A percentile compares a stretch with the other conserved stretches of the same genome.
Conservation (phyloP, 2,888 invertebrate species). For the Ormyrus nitidulus region DNA sequence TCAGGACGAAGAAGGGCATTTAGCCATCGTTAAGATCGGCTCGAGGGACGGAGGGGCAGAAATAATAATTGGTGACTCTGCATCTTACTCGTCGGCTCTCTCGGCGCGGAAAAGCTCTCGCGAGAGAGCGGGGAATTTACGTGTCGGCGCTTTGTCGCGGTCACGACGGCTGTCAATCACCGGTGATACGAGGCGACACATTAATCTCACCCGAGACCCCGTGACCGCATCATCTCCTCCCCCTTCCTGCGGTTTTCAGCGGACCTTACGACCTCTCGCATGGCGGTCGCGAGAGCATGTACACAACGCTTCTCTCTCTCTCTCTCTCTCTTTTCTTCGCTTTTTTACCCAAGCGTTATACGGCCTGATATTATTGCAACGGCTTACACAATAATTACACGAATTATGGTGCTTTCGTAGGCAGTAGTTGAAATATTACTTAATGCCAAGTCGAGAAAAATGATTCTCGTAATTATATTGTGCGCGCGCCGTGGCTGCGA, state of each 20-base stretch:
- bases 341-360: not conserved
- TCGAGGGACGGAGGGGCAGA: too few relatives aligned
- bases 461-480: conserved; percentile 27
- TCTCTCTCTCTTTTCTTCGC: conserved; percentile 3
- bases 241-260: conserved; percentile 65
- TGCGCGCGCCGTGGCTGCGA: too few relatives aligned
- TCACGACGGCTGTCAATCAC: conserved; percentile 73
- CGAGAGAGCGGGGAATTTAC: conserved; percentile 58
- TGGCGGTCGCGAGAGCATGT: conserved; percentile 45
- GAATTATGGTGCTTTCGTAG: conserved; percentile 36
- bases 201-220: conserved; percentile 68
- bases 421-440: conserved; percentile 55
- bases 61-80: conserved; percentile 49
- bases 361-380: conserved; percentile 49
- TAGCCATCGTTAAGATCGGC: conserved; percentile 40
- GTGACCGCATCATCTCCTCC: conserved; percentile 63
- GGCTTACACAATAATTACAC: conserved; percentile 54
- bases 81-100: conserved; percentile 29
- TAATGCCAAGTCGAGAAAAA: conserved; percentile 2
- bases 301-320: too few relatives aligned
- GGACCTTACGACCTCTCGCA: conserved; percentile 63
- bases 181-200: conserved; percentile 73
- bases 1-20: conserved; percentile 16
- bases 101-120: conserved; percentile 40
- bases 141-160: conserved; percentile 74